phyloP scores from a whole-genome alignment of 2,888 invertebrate species.

The Lasius platythorax region DNA sequence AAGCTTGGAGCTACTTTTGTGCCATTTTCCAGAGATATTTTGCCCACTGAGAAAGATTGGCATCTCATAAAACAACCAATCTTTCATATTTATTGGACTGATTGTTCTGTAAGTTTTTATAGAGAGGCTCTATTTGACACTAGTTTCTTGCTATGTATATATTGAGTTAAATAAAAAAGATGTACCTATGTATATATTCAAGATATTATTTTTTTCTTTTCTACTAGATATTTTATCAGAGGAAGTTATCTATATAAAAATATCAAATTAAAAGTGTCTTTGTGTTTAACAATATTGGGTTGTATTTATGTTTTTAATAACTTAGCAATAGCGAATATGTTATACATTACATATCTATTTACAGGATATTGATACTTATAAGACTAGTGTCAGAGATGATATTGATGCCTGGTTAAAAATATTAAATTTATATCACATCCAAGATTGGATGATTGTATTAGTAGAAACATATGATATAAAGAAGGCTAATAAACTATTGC shows the following conservation, averaged over 20 bases:
- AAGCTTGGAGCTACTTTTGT: constrained; percentile 93
- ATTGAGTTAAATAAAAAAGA: neutral
- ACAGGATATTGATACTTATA: constrained; percentile 97
- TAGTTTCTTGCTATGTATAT: neutral
- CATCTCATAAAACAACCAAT: constrained; percentile 95
- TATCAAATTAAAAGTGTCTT: constrained; percentile 16
- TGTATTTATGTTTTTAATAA: neutral
- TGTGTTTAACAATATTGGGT: neutral
- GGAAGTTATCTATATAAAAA: constrained; percentile 51
- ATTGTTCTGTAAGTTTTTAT: constrained; percentile 92
- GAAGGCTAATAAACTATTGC: constrained; percentile 96
- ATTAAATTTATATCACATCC: constrained; percentile 91
- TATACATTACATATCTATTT: constrained; percentile 9
- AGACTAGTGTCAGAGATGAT: constrained; percentile 94
- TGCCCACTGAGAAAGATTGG: constrained; percentile 91
- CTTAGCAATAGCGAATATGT: neutral
- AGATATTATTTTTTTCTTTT: neutral
- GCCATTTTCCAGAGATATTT: constrained; percentile 91
- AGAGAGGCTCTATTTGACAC: constrained; percentile 45
- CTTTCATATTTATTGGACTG: constrained; percentile 98
- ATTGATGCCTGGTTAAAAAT: constrained; percentile 95
- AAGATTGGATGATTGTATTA: constrained; percentile 97
- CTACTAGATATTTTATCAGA: neutral
- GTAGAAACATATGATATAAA: constrained; percentile 97
- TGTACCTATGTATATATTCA: neutral